Evolutionary conservation across 2,888 invertebrate genomes (phyloP).

Genomic region (Phyto melanocephala): DNA sequence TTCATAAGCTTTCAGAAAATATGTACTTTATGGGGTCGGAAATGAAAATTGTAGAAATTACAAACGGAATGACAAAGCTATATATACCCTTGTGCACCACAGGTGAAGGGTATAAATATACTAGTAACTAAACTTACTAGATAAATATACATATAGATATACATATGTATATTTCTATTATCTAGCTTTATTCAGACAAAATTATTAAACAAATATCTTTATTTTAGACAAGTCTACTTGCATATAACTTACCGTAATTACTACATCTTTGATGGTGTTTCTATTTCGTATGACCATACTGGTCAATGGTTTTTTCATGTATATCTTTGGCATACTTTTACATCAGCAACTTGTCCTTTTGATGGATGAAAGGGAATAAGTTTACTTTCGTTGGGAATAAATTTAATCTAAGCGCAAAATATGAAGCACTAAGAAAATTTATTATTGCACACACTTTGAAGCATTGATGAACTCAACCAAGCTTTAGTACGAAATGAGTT

Average conservation of each 20-base stretch:
- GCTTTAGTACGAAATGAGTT: neutral
- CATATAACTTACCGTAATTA: slow-evolving; percentile 83
- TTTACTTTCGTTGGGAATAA: neutral
- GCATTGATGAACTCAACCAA: slow-evolving; percentile 6
- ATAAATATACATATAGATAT: neutral
- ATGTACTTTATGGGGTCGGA: too few species aligned
- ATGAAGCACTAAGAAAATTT: neutral
- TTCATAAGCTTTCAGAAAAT: too few species aligned
- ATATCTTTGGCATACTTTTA: slow-evolving; percentile 77
- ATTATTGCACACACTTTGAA: neutral
- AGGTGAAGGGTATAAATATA: too few species aligned
- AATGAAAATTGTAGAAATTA: too few species aligned
- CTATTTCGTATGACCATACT: slow-evolving; percentile 92
- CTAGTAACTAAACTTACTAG: too few species aligned
- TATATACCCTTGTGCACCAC: too few species aligned
- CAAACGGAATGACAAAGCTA: too few species aligned
- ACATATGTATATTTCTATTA: too few species aligned
- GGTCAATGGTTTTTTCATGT: slow-evolving; percentile 84
- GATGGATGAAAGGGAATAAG: neutral
- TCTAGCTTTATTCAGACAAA: too few species aligned
- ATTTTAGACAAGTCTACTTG: neutral
- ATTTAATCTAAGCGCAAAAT: neutral
- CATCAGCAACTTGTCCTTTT: slow-evolving; percentile 33
- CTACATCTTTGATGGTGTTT: slow-evolving; percentile 92
- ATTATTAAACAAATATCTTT: neutral